Evolutionary conservation across 2,113 vertebrate genomes (phyloP), one percentile per base, ranked within the genome.

Genomic region (Urocitellus parryii): DNA sequence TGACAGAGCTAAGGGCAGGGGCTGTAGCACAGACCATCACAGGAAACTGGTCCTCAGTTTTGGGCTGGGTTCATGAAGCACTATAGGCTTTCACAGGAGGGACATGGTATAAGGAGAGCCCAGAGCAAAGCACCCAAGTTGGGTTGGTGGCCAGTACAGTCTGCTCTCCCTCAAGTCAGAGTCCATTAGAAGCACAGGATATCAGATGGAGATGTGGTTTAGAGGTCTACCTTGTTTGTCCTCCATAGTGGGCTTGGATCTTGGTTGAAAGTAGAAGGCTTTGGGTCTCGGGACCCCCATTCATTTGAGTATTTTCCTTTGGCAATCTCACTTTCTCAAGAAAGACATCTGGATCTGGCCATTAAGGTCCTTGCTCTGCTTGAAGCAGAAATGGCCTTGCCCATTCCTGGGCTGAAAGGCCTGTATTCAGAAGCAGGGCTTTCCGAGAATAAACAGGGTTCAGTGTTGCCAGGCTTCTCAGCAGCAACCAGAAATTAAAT

Each of bases 401-500:
- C 58, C 34, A 8, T 4, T 17, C 68, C 42, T 82, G 1, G 0
- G 58, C 88, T 29, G n/a, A 95, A 94, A 94, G 83, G 45, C 68
- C 58, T 37, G 63, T 68, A 77, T 94, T 90, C 79, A 86, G 88
- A 61, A 88, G 37, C 72, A 0, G 2, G 77, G 61, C 72, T 94
- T 79, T 63, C 76, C 78, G 18, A 72, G 56, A 88, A 79, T 76
- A 87, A 93, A 73, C 85, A 80, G 17, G 67, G 4, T 1, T 12
- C 11, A 20, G 24, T 9, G 25, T 70, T 90, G 89, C 91, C 95
- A 95, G 24, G 51, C 73, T 70, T 51, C 63, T 39, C 80, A 34
- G 53, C 45, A 37, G 67, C 58, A 34, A 77, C 48, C 88, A 97
- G 85, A 96, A 96, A 95, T 90, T 56, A 0, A 2, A 67, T 3